Evolutionary conservation across 2,888 invertebrate species (phyloP).

Genomic region (Lydus trimaculatus): DNA sequence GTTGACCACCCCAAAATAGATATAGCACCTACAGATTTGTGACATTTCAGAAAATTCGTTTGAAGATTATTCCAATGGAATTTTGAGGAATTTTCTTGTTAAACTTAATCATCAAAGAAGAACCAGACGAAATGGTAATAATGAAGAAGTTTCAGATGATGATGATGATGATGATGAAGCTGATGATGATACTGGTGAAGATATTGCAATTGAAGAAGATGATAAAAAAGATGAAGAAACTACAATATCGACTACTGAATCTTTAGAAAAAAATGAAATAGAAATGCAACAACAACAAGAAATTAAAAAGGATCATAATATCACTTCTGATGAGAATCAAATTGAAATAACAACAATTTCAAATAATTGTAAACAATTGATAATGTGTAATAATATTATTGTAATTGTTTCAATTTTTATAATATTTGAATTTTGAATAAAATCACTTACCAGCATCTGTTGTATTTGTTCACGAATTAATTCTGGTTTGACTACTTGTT

Average conservation of each 20-base stretch:
- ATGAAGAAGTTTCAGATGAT: constrained; percentile 28
- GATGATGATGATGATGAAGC: constrained; percentile 36
- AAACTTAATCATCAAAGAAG: neutral
- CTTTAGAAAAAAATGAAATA: constrained; percentile 14
- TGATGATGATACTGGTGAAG: constrained; percentile 31
- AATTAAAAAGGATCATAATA: constrained; percentile 10
- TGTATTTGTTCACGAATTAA: constrained; percentile 63
- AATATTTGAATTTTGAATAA: neutral
- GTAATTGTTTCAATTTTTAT: neutral
- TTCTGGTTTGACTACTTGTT: constrained; percentile 70
- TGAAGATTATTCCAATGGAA: neutral
- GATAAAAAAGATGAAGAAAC: constrained; percentile 17
- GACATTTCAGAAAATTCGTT: neutral
- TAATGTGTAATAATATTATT: neutral
- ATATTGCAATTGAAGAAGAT: constrained; percentile 37
- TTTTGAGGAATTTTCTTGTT: constrained; percentile 5
- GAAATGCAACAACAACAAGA: constrained; percentile 11
- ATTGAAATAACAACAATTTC: neutral
- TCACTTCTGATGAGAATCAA: constrained; percentile 1
- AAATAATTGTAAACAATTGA: neutral
- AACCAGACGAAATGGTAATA: neutral
- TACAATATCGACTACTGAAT: constrained; percentile 7
- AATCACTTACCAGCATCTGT: constrained; percentile 31
- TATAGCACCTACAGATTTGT: neutral
- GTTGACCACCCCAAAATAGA: too few species aligned